Percentiles rank a stretch among this genome's conserved stretches.
These are phyloP conservation scores for Stegastes partitus DNA, from an alignment of 2,113 vertebrate species.

Conservation along the genomic window DNA sequence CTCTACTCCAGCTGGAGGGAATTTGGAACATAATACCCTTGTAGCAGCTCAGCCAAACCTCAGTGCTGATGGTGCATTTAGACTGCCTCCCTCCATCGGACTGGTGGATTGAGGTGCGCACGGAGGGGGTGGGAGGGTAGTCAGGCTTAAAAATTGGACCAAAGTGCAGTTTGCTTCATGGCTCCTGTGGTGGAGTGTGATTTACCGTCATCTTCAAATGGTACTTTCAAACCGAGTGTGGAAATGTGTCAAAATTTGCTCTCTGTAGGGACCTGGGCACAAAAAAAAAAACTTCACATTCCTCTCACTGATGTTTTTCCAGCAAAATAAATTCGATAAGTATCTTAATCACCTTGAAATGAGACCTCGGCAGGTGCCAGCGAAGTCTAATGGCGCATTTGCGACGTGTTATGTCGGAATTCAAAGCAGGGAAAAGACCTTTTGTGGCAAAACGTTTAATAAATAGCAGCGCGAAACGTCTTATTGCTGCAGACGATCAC, in stretches of 20 bases:
- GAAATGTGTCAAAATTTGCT: constrained; percentile 81
- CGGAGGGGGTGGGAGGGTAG: constrained; percentile 7
- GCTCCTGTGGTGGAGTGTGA: constrained; percentile 74
- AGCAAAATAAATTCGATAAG: constrained; percentile 68
- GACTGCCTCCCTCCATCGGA: constrained; percentile 61
- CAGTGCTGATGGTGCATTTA: constrained; percentile 78
- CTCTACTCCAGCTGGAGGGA: constrained; percentile 78
- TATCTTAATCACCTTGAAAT: constrained; percentile 77
- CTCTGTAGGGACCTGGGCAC: constrained; percentile 54
- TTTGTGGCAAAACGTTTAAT: constrained; percentile 48
- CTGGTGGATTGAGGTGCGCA: constrained; percentile 64
- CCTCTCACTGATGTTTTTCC: constrained; percentile 52
- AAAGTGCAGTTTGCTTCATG: constrained; percentile 70
- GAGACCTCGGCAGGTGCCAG: constrained; percentile 65
- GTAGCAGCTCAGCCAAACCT: constrained; percentile 74
- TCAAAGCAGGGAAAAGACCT: constrained; percentile 31
- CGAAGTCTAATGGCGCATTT: constrained; percentile 49
- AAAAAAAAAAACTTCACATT: constrained; percentile 40
- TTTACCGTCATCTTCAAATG: constrained; percentile 78
- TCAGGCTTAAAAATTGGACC: constrained; percentile 74
- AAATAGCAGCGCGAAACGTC: constrained; percentile 14
- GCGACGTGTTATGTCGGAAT: constrained; percentile 24
- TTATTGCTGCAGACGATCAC: constrained; percentile 24
- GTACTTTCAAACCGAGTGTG: constrained; percentile 81
- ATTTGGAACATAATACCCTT: constrained; percentile 83